Evolutionary conservation across 2,113 vertebrate genomes (phyloP), one percentile per base, ranked within the genome.

Genomic region (Ursus arctos): DNA sequence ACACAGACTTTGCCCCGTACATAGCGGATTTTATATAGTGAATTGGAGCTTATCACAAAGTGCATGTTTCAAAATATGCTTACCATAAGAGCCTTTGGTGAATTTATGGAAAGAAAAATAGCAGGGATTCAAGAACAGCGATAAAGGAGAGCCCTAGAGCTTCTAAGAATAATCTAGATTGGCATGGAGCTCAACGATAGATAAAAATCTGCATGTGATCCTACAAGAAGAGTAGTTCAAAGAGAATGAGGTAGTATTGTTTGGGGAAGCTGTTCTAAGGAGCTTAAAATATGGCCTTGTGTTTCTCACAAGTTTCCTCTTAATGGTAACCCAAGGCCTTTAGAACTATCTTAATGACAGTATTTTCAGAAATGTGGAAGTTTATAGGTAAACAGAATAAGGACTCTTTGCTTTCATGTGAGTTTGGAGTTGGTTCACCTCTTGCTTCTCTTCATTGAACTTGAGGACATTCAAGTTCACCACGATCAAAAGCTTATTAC

Each of bases 381-480:
- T 65, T 7, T 8, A 47, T 10, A 74, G 65, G 24, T 33, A 63
- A n/a, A n/a, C 22, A 49, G n/a, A 55, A 71, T 13, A 33, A 71
- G 47, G 24, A 31, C 49, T 57, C 81, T 92, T 31, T 77, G 43
- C 83, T 88, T 89, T 92, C 33, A 40, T 36, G 28, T 84, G n/a
- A 80, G 31, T 22, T 89, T 87, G 40, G 55, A 74, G 31, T 22
- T 84, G 28, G 47, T 15, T 57, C 28, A 57, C 10, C 19, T 86
- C 31, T 95, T 91, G 16, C 7, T 84, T 95, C 2, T 84, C 77
- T 67, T 79, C 84, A 43, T 59, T 90, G 53, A 97, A n/a, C 24
- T 18, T 71, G 51, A 65, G 89, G 57, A 49, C 19, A 88, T 98
- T 61, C 43, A 72, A 49, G 63, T 71, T 92, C 63, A 53, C 28